phyloP scores from a whole-genome alignment of 2,113 vertebrate species.

The Lonchura striata region DNA sequence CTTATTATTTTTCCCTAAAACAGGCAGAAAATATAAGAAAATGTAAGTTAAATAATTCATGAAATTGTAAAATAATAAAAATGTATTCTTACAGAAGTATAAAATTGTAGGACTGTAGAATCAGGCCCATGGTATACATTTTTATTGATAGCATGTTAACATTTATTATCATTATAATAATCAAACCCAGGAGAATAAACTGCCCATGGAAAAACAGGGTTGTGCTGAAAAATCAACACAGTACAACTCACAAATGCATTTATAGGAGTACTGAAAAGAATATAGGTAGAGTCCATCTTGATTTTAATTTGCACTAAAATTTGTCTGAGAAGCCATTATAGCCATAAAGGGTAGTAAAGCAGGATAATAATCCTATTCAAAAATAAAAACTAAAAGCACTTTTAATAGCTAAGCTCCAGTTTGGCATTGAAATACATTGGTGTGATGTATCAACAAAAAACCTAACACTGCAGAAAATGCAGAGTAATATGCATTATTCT shows the following conservation, averaged over 20 bases:
- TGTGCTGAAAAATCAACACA: not conserved
- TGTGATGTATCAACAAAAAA: not conserved
- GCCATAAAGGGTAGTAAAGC: not conserved
- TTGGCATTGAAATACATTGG: not conserved
- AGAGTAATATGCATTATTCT: not conserved
- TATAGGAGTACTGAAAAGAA: not conserved
- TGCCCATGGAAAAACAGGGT: rapidly evolving
- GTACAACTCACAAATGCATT: not conserved
- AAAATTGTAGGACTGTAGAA: not conserved
- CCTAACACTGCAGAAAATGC: not conserved
- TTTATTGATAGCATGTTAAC: not conserved
- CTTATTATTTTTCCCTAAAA: not conserved
- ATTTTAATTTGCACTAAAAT: not conserved
- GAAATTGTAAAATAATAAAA: not conserved
- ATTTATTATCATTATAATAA: not conserved
- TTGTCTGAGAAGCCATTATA: not conserved
- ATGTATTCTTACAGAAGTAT: not conserved
- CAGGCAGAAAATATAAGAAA: not conserved
- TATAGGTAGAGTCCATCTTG: not conserved
- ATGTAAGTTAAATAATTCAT: not conserved
- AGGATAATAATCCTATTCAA: not conserved
- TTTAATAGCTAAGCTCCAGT: not conserved
- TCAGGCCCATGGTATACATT: not conserved
- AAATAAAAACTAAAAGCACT: not conserved
- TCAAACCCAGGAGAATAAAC: not conserved